Base-by-base conservation (phyloP, 2,888 invertebrate species). In the Lacanobia oleracea region DNA sequence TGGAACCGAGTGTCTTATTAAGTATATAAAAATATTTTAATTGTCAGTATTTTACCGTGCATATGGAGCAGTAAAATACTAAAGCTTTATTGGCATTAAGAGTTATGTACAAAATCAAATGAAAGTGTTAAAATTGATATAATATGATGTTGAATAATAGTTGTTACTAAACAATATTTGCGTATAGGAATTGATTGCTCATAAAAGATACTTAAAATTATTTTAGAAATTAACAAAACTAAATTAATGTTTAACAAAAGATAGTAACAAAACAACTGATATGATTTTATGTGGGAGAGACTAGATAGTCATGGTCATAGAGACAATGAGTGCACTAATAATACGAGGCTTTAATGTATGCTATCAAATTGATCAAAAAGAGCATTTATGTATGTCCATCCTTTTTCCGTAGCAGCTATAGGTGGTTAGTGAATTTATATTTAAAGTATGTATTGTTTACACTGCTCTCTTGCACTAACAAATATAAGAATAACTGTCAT, bases 121-220 rank as follows among this genome's bases (percentile, higher is more conserved):
- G 7, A 23, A 65, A 14, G 18, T 64, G 23, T 71, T 18, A 59
- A 65, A 43, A 27, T 23, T 59, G n/a, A 16, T 59, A 4, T 7
- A 27, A 27, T 21, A 60, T 59, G 21, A 16, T 67, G 18, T 66
- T 50, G 12, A 56, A 53, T 37, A 67, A 45, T 53, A 62, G 60
- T 75, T 62, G 45, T 77, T 65, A 51, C 40, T 62, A 43, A 68
- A 50, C 57, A 71, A 70, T 59, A 59, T 67, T 76, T 69, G 66
- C 60, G 66, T 75, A 84, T 88, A 79, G 73, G 81, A 83, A 84
- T 84, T 83, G 80, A 86, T 85, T 90, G 93, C 93, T 94, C 94
- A 94, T 86, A 84, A 88, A 87, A 84, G 92, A 89, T 93, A 93
- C 93, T 94, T 93, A 94, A 93, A 89, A 90, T 85, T 84, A 74